A percentile compares a stretch with the other conserved stretches of the same genome.
Evolutionary conservation across 2,797 vertebrate genomes (phyloP).

Genomic region (Moxostoma hubbsi): DNA sequence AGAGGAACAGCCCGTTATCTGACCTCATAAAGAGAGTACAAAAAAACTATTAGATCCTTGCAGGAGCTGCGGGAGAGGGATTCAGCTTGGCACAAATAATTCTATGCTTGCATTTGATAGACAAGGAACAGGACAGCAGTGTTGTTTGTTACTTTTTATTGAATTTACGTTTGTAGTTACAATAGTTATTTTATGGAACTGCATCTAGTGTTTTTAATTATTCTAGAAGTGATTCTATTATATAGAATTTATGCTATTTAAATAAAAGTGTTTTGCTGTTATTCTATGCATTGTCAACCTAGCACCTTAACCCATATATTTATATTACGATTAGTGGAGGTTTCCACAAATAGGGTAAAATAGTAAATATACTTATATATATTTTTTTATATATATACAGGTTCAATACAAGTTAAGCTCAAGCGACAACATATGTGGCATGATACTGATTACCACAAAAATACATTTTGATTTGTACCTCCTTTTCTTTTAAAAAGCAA

Average conservation of each 20-base stretch:
- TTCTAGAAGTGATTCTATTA: too few species aligned
- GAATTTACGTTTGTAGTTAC: background rate
- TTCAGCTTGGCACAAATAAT: background rate
- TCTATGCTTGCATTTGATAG: background rate
- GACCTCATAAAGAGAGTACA: constrained; percentile 68
- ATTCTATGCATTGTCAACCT: background rate
- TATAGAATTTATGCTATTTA: too few species aligned
- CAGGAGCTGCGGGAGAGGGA: constrained; percentile 41
- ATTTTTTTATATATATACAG: too few species aligned
- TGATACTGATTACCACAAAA: too few species aligned
- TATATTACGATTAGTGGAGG: too few species aligned
- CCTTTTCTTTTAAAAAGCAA: too few species aligned
- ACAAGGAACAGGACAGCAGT: background rate
- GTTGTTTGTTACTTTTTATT: background rate
- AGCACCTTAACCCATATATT: background rate
- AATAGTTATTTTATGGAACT: too few species aligned
- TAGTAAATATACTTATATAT: too few species aligned
- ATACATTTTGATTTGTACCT: too few species aligned
- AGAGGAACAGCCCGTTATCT: constrained; percentile 70
- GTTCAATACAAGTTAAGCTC: too few species aligned
- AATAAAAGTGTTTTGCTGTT: background rate
- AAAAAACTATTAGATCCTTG: constrained; percentile 61
- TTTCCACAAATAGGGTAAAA: background rate
- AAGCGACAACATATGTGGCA: too few species aligned
- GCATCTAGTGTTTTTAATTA: too few species aligned